Base-by-base conservation (phyloP, 2,888 invertebrate species). In the Caradrina clavipalpis region DNA sequence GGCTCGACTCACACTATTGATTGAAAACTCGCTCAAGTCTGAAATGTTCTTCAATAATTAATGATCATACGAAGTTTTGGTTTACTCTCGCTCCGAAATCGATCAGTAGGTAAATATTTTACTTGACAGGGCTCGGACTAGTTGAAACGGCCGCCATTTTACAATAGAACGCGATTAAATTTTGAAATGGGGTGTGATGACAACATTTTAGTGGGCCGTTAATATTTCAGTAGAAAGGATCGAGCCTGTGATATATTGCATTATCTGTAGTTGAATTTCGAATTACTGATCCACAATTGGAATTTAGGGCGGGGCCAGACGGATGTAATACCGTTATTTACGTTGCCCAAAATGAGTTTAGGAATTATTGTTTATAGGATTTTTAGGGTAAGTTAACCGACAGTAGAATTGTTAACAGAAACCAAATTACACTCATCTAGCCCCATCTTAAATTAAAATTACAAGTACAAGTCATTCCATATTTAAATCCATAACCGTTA, bases 101-200 rank as follows among this genome's bases (percentile, higher is more conserved):
- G 75, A 77, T 78, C 79, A 74, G 53, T 69, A 78, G 50, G 49
- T 78, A 73, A 78, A 76, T 77, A 79, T 74, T 77, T 79, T 74
- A 79, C 76, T 79, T 57, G 69, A 74, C 53, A 61, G 35, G 47
- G 47, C 47, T 49, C 66, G 50, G 65, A 57, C 64, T 65, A 58
- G 76, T 77, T 55, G 58, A 76, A 70, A 55, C 17, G 55, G 26
- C 59, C 21, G 42, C 77, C 53, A 80, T 66, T 80, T 69, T 63
- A 61, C 47, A 61, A 55, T 66, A 17, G 47, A 55, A 35, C 53
- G 54, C 53, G 60, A 61, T 68, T 49, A 59, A 54, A 72, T 71
- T 74, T 58, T 61, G 67, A 78, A n/a, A 35, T 45, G 49, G 47
- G 31, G 55, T 45, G 59, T 63, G 64, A 69, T 58, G 61, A 75